Base-by-base conservation (phyloP, 2,888 invertebrate genomes). In the Trachelus stipa region DNA sequence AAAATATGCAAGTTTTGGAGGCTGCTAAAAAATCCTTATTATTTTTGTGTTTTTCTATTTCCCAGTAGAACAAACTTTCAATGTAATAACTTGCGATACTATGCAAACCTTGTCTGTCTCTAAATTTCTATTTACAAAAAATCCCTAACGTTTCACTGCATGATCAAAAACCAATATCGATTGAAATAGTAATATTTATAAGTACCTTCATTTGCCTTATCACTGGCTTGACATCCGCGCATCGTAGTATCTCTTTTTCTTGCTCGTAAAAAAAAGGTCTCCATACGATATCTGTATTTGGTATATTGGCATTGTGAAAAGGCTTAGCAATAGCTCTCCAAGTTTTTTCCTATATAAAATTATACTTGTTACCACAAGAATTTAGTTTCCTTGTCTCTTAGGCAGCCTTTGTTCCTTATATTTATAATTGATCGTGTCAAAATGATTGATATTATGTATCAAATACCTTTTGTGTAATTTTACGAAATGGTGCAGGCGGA, bases 51-150 rank as follows among this genome's bases (percentile, higher is more conserved):
- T 83, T 85, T 23, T 87, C 87, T 0, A 85, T 80, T 15, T 92
- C 92, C 89, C 92, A 92, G 76, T 93, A 91, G 83, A 93, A 92
- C 1, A 94, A 80, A 0, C 93, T 93, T 85, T 94, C 94, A 1
- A 94, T 92, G 76, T 92, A 93, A 82, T 94, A 94, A 81, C 94
- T 94, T 0, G 93, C 92, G n/a, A 94, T 90, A 12, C 88, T 88
- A 1, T 90, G 82, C 91, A 93, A 92, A 0, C 87, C 86, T 69
- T 90, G 90, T 0, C 90, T 87, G 82, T 94, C 93, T 3, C 94
- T 92, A 3, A 94, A 84, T 88, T 93, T 93, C 90, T 94, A 80
- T 76, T 90, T 89, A 78, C n/a, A 77, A 56, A 75, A 73, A 78
- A 73, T 34, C 34, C 11, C 31, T 73, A 73, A 9, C 12, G 15